Evolutionary conservation across 2,113 vertebrate genomes (phyloP).

Genomic region (Dermatemys mawii): DNA sequence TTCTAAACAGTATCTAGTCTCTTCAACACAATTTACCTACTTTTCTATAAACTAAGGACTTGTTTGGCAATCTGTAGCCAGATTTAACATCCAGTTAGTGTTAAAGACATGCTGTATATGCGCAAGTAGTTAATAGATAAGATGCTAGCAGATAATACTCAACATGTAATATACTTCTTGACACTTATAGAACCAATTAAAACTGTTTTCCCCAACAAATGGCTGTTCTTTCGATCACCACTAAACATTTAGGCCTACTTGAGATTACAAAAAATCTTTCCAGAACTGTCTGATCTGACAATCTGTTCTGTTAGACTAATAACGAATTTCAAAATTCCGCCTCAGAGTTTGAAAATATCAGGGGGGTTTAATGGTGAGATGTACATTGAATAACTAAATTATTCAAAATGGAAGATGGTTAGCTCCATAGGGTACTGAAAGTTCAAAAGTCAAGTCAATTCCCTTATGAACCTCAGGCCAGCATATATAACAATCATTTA

Average conservation of each 20-base stretch:
- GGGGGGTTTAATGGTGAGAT: not conserved
- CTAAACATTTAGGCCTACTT: not conserved
- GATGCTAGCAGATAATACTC: not conserved
- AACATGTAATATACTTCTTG: not conserved
- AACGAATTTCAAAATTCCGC: not conserved
- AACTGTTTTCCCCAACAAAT: not conserved
- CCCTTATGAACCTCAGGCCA: not conserved
- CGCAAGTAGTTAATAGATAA: not conserved
- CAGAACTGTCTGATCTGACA: not conserved
- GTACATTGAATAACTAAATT: not conserved
- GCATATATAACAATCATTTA: not conserved
- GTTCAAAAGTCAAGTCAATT: not conserved
- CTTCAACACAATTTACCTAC: not conserved
- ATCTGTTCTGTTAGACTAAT: not conserved
- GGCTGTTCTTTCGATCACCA: not conserved
- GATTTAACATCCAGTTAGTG: not conserved
- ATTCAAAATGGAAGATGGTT: not conserved
- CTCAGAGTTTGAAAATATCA: not conserved
- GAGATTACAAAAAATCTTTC: not conserved
- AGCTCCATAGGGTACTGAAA: not conserved
- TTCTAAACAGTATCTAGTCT: not conserved
- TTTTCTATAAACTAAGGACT: not conserved
- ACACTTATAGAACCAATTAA: not conserved
- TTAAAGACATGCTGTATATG: not conserved
- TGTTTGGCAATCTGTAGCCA: no score